Evolutionary conservation across 2,113 vertebrate species (phyloP).

Genomic region (Clinocottus analis): DNA sequence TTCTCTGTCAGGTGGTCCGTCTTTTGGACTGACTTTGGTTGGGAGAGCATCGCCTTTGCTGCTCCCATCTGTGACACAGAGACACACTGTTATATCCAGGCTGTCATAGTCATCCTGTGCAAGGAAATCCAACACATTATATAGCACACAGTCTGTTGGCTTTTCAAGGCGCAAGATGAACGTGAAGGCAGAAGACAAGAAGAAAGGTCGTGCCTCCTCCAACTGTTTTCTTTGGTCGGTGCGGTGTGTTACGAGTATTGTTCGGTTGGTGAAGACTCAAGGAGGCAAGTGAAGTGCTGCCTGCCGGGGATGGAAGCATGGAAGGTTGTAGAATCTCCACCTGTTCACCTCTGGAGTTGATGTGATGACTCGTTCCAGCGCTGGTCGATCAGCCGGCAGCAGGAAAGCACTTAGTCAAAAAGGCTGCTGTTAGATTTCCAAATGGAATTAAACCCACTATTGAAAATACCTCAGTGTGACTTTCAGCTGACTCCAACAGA

Average conservation of each 20-base stretch:
- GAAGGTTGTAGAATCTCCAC: not conserved
- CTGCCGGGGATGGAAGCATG: not conserved
- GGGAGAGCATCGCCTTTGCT: not conserved
- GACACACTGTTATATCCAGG: not conserved
- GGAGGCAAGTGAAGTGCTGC: not conserved
- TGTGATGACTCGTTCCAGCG: not conserved
- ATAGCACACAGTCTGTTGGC: not conserved
- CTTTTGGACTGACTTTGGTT: too few relatives aligned
- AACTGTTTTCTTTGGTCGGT: not conserved
- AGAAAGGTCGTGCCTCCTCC: not conserved
- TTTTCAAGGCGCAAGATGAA: constrained; percentile 6
- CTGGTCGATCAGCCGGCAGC: constrained; percentile 9
- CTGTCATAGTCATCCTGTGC: not conserved
- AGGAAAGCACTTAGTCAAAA: constrained; percentile 11
- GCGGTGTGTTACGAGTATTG: not conserved
- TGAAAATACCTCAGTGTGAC: constrained; percentile 1
- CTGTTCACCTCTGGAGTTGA: not conserved
- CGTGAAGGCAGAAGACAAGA: not conserved
- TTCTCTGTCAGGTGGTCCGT: not conserved
- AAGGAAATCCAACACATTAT: constrained; percentile 3
- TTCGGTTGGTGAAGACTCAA: not conserved
- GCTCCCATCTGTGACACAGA: constrained; percentile 19
- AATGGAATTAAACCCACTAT: constrained; percentile 18
- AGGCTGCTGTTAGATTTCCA: not conserved
- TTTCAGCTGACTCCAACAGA: not conserved